These are phyloP conservation scores for Rhopalosiphum padi DNA, from an alignment of 1,140 invertebrate genomes.

Conservation along the genomic window DNA sequence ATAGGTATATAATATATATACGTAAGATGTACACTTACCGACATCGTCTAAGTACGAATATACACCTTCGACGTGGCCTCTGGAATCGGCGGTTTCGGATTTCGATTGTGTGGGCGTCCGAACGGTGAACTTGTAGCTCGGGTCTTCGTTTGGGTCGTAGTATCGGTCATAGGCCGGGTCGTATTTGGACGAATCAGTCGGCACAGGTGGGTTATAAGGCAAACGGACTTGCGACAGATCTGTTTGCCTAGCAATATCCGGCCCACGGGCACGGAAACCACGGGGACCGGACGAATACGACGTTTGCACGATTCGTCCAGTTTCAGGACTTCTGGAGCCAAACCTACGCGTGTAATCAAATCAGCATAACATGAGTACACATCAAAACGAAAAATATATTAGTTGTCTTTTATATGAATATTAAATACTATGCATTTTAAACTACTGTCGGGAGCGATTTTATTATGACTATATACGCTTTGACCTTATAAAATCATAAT, in stretches of 20 bases:
- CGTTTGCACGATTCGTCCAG: slow-evolving; percentile 71
- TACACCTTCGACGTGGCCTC: slow-evolving; percentile 67
- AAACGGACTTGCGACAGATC: slow-evolving; percentile 72
- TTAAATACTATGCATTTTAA: background rate
- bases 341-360: slow-evolving; percentile 65
- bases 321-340: slow-evolving; percentile 72
- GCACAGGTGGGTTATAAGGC: slow-evolving; percentile 62
- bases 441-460: background rate
- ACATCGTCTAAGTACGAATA: slow-evolving; percentile 76
- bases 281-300: slow-evolving; percentile 76
- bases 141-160: slow-evolving; percentile 75
- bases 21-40: slow-evolving; percentile 63
- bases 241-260: slow-evolving; percentile 73
- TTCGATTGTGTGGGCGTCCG: slow-evolving; percentile 72
- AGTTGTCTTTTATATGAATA: background rate
- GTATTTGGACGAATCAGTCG: slow-evolving; percentile 62
- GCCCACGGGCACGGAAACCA: slow-evolving; percentile 74
- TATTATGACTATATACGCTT: background rate
- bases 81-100: slow-evolving; percentile 70
- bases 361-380: background rate
- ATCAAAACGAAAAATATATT: background rate
- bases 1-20: background rate
- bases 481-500: background rate
- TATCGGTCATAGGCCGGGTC: slow-evolving; percentile 71
- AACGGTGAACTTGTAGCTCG: slow-evolving; percentile 73